These are phyloP conservation scores for Drosophila vallismaia DNA, from an alignment of 2,888 invertebrate genomes.

Conservation along the genomic window DNA sequence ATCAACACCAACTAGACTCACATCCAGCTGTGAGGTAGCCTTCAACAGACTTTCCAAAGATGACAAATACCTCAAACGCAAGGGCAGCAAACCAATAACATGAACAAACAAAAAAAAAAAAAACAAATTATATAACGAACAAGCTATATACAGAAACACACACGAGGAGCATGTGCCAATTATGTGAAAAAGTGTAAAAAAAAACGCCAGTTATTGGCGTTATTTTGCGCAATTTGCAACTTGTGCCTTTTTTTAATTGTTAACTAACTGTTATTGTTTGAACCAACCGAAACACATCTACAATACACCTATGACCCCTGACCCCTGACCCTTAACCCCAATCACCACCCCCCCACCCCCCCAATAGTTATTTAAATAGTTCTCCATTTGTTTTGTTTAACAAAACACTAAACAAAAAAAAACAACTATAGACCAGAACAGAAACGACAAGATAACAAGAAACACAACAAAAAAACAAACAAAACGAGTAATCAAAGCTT, in stretches of 20 bases:
- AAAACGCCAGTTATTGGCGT: constrained; percentile 70
- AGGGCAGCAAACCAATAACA: constrained; percentile 64
- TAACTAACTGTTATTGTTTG: constrained; percentile 75
- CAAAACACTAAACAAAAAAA: constrained; percentile 71
- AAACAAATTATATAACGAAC: constrained; percentile 33
- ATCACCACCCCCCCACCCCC: constrained; percentile 20
- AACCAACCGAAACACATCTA: constrained; percentile 66
- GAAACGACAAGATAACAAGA: constrained; percentile 48
- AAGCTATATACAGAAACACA: constrained; percentile 40
- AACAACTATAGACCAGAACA: constrained; percentile 52
- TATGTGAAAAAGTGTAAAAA: constrained; percentile 63
- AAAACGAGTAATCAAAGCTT: constrained; percentile 72
- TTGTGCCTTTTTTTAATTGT: constrained; percentile 77
- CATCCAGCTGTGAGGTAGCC: constrained; percentile 50
- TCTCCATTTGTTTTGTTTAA: constrained; percentile 73
- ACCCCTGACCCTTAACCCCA: background rate
- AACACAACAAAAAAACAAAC: constrained; percentile 46
- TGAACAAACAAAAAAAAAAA: constrained; percentile 41
- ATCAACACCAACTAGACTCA: constrained; percentile 33
- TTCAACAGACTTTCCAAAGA: constrained; percentile 76
- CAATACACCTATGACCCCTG: constrained; percentile 4
- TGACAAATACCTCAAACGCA: constrained; percentile 79
- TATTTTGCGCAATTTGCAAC: constrained; percentile 73
- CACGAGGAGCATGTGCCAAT: constrained; percentile 61
- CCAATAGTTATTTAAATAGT: constrained; percentile 75